Percentiles rank a stretch among this genome's conserved stretches.
These are phyloP conservation scores for Stegastes partitus DNA, from an alignment of 2,113 vertebrate genomes.

Conservation along the genomic window DNA sequence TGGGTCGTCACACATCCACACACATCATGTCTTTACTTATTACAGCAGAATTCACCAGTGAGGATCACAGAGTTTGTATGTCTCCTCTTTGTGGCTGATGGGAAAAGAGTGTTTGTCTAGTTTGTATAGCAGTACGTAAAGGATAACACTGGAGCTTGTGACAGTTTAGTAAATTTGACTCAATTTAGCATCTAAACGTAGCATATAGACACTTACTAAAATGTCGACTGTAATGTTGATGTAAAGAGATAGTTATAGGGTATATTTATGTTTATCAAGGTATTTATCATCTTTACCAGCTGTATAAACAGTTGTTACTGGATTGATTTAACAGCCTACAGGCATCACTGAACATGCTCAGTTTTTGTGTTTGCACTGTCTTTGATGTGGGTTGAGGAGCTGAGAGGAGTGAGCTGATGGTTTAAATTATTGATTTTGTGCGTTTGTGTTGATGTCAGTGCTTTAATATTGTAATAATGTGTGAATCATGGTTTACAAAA, in stretches of 20 bases:
- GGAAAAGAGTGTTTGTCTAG: not conserved
- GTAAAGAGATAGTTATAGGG: too few species aligned
- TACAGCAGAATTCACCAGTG: not conserved
- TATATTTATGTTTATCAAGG: not conserved
- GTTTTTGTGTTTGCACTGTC: not conserved
- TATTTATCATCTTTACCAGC: not conserved
- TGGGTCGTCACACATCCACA: conserved; percentile 77
- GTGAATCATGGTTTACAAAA: not conserved
- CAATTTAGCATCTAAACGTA: not conserved
- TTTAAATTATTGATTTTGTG: not conserved
- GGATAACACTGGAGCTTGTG: not conserved
- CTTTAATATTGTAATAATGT: not conserved
- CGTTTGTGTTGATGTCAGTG: not conserved
- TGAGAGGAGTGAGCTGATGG: not conserved
- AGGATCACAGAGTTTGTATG: not conserved
- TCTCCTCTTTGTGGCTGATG: not conserved
- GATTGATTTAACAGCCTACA: not conserved
- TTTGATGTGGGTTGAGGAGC: not conserved
- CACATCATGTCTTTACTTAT: not conserved
- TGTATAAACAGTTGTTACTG: not conserved
- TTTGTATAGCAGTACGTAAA: not conserved
- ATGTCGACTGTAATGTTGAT: not conserved
- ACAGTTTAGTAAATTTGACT: not conserved
- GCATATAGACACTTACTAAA: not conserved
- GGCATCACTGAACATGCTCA: not conserved